Conservation (phyloP, 2,113 vertebrate genomes). For the Fregetta grallaria region DNA sequence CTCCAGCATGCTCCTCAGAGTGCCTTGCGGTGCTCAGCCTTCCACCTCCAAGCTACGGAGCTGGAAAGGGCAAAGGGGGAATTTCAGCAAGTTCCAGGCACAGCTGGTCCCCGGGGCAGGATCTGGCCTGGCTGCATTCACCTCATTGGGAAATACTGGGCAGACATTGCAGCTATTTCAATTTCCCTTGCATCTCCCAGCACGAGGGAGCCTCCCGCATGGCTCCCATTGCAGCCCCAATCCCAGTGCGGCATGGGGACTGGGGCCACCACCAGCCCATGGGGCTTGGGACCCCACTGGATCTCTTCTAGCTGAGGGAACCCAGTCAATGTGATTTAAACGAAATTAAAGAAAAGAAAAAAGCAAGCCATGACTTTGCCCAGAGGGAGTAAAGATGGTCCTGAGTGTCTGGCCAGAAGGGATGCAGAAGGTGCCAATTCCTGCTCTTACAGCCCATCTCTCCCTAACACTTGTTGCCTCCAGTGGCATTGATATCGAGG, state of each 20-base stretch:
- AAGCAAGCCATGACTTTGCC: not conserved
- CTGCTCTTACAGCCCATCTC: not conserved
- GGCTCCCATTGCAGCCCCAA: not conserved
- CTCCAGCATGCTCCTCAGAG: accelerated
- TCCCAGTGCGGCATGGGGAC: not conserved
- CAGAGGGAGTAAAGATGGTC: not conserved
- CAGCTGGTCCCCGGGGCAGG: not conserved
- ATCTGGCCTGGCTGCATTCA: not conserved
- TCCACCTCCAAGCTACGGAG: not conserved
- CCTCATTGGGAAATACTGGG: slow-evolving; percentile 48
- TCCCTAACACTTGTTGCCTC: not conserved
- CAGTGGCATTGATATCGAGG: not conserved
- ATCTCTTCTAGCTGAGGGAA: not conserved
- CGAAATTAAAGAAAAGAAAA: no score
- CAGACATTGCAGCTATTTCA: not conserved
- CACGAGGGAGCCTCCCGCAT: accelerated
- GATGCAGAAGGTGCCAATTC: not conserved
- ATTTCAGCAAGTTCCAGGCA: slow-evolving; percentile 44
- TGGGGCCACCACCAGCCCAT: not conserved
- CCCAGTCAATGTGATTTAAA: not conserved
- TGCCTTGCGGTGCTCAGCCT: not conserved
- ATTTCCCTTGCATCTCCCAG: not conserved
- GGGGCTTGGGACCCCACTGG: accelerated
- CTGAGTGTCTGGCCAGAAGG: not conserved
- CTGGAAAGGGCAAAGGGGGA: slow-evolving; percentile 11